These are phyloP conservation scores for Pristionchus exspectatus DNA, from an alignment of 2,888 invertebrate genomes.

Conservation along the genomic window DNA sequence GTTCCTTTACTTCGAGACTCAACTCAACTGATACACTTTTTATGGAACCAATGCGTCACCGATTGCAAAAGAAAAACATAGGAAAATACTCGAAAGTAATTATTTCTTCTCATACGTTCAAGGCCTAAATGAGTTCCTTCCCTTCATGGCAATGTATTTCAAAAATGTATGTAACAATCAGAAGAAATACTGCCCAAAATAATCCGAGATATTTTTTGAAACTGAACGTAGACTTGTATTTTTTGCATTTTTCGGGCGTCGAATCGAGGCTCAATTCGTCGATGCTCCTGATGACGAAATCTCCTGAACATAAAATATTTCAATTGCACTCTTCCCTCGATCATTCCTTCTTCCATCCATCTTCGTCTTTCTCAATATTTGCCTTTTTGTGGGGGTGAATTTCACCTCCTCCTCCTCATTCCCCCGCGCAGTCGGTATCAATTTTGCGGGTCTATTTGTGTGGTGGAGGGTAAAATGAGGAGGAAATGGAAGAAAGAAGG, in stretches of 20 bases:
- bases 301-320: neutral
- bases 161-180: neutral
- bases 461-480: conserved; percentile 11
- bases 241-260: no score
- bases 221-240: no score
- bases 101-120: no score
- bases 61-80: no score
- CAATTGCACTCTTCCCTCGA: neutral
- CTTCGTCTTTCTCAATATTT: conserved; percentile 32
- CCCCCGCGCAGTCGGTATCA: conserved; percentile 24
- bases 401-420: neutral
- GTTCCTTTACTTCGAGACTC: neutral
- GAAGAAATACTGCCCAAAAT: no score
- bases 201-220: no score
- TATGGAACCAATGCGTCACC: neutral
- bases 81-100: no score
- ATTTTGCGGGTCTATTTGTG: neutral
- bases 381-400: conserved; percentile 20
- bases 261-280: no score
- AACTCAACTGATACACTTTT: neutral
- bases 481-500: neutral
- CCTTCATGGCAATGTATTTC: neutral
- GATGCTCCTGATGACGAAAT: neutral
- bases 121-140: no score
- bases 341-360: neutral